Percentiles rank a stretch among this genome's conserved stretches.
These are phyloP conservation scores for Anaspis maculata DNA, from an alignment of 2,888 invertebrate genomes.

Conservation along the genomic window DNA sequence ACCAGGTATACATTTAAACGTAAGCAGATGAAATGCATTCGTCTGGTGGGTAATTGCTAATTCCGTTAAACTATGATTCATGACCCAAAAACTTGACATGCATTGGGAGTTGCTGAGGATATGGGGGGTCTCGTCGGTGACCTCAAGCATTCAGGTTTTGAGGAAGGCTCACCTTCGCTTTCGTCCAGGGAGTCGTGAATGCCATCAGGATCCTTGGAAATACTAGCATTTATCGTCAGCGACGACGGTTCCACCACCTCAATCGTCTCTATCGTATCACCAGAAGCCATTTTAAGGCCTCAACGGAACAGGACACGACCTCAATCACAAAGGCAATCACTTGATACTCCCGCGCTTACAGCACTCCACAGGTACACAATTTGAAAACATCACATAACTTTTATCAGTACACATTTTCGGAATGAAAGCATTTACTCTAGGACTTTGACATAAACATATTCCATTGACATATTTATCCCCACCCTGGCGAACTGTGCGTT, in stretches of 20 bases:
- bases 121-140: too few species aligned
- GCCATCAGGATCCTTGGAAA: slow-evolving; percentile 49
- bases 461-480: slow-evolving; percentile 37
- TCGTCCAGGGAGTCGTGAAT: slow-evolving; percentile 52
- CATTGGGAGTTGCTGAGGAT: too few species aligned
- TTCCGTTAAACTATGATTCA: slow-evolving; percentile 7
- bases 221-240: slow-evolving; percentile 40
- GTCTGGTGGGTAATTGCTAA: background rate
- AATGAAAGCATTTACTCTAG: slow-evolving; percentile 50
- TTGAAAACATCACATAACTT: slow-evolving; percentile 20
- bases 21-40: too few species aligned
- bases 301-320: too few species aligned
- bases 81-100: slow-evolving; percentile 12
- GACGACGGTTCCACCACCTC: slow-evolving; percentile 64
- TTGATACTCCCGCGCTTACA: too few species aligned
- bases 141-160: background rate
- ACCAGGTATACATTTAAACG: too few species aligned
- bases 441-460: slow-evolving; percentile 34
- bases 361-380: slow-evolving; percentile 17
- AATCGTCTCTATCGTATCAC: slow-evolving; percentile 70
- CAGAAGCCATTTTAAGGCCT: slow-evolving; percentile 72
- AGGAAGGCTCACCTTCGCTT: slow-evolving; percentile 47
- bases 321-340: too few species aligned
- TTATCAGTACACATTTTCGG: too few species aligned
- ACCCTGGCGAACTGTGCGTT: slow-evolving; percentile 14